Evolutionary conservation across 2,113 vertebrate genomes (phyloP).

Genomic region (Lepidothrix coronata): DNA sequence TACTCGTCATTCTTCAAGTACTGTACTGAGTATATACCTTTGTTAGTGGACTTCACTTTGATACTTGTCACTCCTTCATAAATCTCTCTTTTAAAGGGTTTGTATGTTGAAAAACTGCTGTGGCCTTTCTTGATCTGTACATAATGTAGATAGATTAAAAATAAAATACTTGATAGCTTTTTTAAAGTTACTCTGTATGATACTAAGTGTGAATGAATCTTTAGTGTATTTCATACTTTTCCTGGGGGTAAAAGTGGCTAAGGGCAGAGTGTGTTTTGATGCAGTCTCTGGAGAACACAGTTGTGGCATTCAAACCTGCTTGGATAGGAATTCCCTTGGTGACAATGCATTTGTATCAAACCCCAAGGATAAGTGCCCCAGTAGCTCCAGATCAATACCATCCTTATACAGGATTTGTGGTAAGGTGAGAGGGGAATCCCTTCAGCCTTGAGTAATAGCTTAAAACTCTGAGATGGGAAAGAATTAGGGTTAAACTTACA

Average conservation of each 20-base stretch:
- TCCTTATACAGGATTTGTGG: neutral
- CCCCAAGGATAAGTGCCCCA: accelerated
- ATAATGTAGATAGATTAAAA: conserved; percentile 82
- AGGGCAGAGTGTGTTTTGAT: neutral
- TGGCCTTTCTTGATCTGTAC: conserved; percentile 85
- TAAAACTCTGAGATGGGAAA: neutral
- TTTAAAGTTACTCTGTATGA: conserved; percentile 54
- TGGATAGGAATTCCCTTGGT: neutral
- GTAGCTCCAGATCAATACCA: accelerated
- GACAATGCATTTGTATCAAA: accelerated
- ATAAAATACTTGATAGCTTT: conserved; percentile 80
- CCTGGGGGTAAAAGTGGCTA: neutral
- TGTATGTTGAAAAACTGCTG: conserved; percentile 83
- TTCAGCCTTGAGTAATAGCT: neutral
- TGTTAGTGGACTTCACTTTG: conserved; percentile 72
- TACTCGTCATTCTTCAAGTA: neutral
- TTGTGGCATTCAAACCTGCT: accelerated
- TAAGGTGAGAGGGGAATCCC: neutral
- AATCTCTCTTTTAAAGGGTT: conserved; percentile 80
- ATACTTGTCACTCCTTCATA: conserved; percentile 74
- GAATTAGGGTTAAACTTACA: neutral
- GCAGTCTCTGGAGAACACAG: neutral
- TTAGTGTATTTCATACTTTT: neutral
- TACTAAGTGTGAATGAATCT: neutral
- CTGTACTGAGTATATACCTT: conserved; percentile 67